A percentile compares a stretch with the other conserved stretches of the same genome.
Conservation (phyloP, 2,888 invertebrate genomes). For the Drosophila peninsularis region DNA sequence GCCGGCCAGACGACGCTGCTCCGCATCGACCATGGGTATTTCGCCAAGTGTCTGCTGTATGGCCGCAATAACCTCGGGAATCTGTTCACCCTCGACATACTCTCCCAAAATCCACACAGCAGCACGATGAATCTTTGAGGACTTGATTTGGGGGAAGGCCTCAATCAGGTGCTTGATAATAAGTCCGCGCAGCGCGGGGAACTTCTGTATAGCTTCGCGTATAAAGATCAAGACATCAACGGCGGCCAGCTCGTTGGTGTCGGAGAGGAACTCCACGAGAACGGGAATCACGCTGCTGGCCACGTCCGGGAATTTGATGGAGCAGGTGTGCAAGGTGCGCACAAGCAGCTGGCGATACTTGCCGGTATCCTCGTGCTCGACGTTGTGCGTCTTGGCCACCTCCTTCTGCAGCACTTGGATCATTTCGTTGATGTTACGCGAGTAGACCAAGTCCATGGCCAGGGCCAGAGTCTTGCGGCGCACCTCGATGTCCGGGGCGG, state of each 20-base stretch:
- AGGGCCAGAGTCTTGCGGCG: slow-evolving; percentile 93
- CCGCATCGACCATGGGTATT: slow-evolving; percentile 87
- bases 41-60: slow-evolving; percentile 91
- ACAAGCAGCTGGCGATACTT: slow-evolving; percentile 98
- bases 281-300: slow-evolving; percentile 97
- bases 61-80: slow-evolving; percentile 91
- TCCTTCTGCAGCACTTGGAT: slow-evolving; percentile 96
- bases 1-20: slow-evolving; percentile 90
- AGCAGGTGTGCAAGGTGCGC: slow-evolving; percentile 96
- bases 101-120: slow-evolving; percentile 99
- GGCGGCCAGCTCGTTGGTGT: slow-evolving; percentile 95
- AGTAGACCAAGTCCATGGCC: slow-evolving; percentile 95
- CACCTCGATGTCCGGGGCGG: slow-evolving; percentile 97
- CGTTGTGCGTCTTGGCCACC: slow-evolving; percentile 94
- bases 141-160: slow-evolving; percentile 93
- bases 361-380: slow-evolving; percentile 97
- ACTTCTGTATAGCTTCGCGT: slow-evolving; percentile 97
- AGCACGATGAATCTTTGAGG: slow-evolving; percentile 96
- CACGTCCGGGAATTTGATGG: slow-evolving; percentile 98
- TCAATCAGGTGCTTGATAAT: slow-evolving; percentile 92
- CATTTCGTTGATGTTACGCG: slow-evolving; percentile 97
- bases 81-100: slow-evolving; percentile 93
- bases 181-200: slow-evolving; percentile 91
- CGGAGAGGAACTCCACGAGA: slow-evolving; percentile 95
- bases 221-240: slow-evolving; percentile 97